Evolutionary conservation across 2,797 vertebrate species (phyloP).

Genomic region (Amblyraja radiata): DNA sequence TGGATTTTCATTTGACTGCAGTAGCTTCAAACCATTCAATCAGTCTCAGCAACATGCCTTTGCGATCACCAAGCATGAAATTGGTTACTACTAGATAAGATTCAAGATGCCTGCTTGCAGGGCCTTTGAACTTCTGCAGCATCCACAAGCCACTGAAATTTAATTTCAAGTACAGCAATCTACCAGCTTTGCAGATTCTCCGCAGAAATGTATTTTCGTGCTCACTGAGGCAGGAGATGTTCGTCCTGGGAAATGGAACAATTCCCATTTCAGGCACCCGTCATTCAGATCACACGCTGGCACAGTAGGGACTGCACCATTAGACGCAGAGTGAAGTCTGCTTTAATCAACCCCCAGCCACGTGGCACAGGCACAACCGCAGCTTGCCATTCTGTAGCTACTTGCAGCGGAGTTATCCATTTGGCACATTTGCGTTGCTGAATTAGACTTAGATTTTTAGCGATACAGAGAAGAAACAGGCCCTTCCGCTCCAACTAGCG

Average conservation of each 20-base stretch:
- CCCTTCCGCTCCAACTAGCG: no score
- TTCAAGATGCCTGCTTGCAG: slow-evolving; percentile 10
- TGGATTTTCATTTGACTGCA: slow-evolving; percentile 13
- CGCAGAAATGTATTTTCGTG: not conserved
- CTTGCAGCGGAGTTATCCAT: not conserved
- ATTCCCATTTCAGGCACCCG: not conserved
- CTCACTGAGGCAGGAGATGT: not conserved
- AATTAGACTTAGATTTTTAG: no score
- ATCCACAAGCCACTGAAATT: not conserved
- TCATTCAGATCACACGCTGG: not conserved
- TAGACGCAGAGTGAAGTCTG: not conserved
- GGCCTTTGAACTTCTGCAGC: not conserved
- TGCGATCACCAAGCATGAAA: slow-evolving; percentile 22
- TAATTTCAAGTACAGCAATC: not conserved
- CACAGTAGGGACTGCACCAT: not conserved
- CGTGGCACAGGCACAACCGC: not conserved
- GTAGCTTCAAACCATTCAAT: not conserved
- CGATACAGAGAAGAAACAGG: no score
- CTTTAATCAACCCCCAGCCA: not conserved
- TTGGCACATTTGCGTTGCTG: not conserved
- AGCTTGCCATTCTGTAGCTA: not conserved
- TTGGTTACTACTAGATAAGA: slow-evolving; percentile 15
- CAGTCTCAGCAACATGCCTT: not conserved
- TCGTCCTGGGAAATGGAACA: not conserved
- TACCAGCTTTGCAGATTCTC: slow-evolving; percentile 1